Percentiles rank a stretch among this genome's conserved stretches.
Evolutionary conservation across 2,888 invertebrate species (phyloP).

Genomic region (Zygogramma bicolorata): DNA sequence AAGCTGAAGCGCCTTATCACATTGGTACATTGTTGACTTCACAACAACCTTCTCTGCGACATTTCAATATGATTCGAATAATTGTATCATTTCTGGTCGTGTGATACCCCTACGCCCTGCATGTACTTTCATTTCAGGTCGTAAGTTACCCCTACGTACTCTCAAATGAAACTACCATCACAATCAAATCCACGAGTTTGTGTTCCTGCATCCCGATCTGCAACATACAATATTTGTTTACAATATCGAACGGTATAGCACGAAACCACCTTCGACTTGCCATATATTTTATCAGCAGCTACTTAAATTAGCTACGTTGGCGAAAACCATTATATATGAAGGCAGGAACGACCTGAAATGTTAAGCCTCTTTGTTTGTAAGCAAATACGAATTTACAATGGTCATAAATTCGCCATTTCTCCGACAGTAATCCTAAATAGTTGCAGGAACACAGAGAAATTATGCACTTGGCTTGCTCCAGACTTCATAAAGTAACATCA

Average conservation of each 20-base stretch:
- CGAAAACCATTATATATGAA: conserved; percentile 38
- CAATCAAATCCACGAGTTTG: not conserved
- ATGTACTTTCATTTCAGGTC: not conserved
- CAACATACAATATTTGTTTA: not conserved
- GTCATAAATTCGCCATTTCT: conserved; percentile 38
- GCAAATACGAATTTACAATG: conserved; percentile 42
- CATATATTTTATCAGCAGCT: conserved; percentile 30
- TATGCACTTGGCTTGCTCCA: conserved; percentile 37
- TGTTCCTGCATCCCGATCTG: not conserved
- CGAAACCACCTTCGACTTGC: conserved; percentile 7
- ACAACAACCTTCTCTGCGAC: no score
- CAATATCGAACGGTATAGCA: not conserved
- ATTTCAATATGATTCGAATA: not conserved
- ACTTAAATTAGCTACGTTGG: conserved; percentile 34
- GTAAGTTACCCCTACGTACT: not conserved
- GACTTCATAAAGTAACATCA: conserved; percentile 42
- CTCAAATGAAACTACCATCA: not conserved
- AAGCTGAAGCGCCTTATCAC: no score
- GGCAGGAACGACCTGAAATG: conserved; percentile 37
- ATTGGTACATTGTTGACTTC: no score
- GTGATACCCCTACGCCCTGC: not conserved
- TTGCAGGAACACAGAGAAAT: conserved; percentile 35
- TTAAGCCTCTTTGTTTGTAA: conserved; percentile 39
- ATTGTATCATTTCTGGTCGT: not conserved
- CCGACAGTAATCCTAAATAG: conserved; percentile 41